Percentiles rank a stretch among this genome's conserved stretches.
Conservation (phyloP, 2,888 invertebrate genomes). For the Acronicta alni region DNA sequence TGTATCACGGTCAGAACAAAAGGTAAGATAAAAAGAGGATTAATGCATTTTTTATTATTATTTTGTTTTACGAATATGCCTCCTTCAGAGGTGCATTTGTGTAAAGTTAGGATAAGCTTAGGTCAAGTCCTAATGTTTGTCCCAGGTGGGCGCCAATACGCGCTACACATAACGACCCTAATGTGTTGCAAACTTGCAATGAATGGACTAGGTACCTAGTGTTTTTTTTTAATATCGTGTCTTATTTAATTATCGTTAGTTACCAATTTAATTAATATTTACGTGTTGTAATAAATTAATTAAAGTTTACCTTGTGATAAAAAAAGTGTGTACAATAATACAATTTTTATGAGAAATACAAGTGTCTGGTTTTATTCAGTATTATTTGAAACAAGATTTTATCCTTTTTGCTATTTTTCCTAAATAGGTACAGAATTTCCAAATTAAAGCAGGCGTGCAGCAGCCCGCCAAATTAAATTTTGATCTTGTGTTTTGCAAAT, state of each 20-base stretch:
- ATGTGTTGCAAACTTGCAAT: too few relatives aligned
- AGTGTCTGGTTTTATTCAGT: slow-evolving; percentile 20
- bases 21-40: too few relatives aligned
- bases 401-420: not conserved
- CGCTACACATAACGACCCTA: not conserved
- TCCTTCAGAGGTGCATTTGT: not conserved
- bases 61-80: not conserved
- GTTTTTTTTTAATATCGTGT: slow-evolving; percentile 1
- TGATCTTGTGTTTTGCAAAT: too few relatives aligned
- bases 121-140: not conserved
- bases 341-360: slow-evolving; percentile 43
- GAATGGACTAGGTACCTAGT: too few relatives aligned
- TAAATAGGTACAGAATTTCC: too few relatives aligned
- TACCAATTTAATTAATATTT: slow-evolving; percentile 38
- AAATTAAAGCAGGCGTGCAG: too few relatives aligned
- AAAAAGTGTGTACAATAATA: slow-evolving; percentile 48
- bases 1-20: too few relatives aligned
- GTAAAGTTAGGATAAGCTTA: too few relatives aligned
- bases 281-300: slow-evolving; percentile 11
- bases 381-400: not conserved
- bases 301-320: slow-evolving; percentile 43
- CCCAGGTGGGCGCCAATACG: not conserved
- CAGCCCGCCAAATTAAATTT: too few relatives aligned
- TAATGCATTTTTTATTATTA: too few relatives aligned
- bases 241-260: slow-evolving; percentile 32